Evolutionary conservation across 2,113 vertebrate genomes (phyloP), one percentile per base, ranked within the genome.

Genomic region (Microcebus lehilahytsara): DNA sequence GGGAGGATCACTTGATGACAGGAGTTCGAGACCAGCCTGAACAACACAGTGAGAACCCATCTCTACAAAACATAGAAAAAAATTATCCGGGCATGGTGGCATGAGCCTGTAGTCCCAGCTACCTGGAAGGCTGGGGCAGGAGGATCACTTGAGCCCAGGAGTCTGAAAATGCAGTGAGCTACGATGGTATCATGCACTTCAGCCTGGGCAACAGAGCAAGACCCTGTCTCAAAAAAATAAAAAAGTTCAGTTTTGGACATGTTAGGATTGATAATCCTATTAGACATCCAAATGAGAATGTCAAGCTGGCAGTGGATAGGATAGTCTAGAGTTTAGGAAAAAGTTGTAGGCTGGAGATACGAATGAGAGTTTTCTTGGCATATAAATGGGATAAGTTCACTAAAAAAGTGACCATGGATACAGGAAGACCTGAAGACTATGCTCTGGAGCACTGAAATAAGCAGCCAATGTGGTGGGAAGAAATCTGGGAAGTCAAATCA

Each of bases 181-280:
- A 64, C 11, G 62, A 64, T 30, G 62, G 30, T 12, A 64, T 27
- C 27, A 30, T 12, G 27, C 27, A 30, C 62, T 62, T 25, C 25
- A 64, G 27, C 62, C 62, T 10, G 25, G 62, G 62, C 25, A 30
- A 64, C 25, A 62, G 25, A 62, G 60, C 10, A 62, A 62, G 60
- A 62, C 25, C 25, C 62, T 64, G 25, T 64, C 62, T 64, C 62
- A 11, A 30, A 30, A 64, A 27, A 56, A 46, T 46, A 58, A 30
- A 81, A 80, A 94, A 77, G 46, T 88, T 85, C 77, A 90, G n/a
- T 92, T 88, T 80, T 40, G 53, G 62, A 81, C n/a, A 86, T 37
- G 17, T 93, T 40, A 84, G 42, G 78, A 75, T 9, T 87, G 75
- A 92, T 58, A 94, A 81, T 95, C 85, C 64, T 81, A 94, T 37